Evolutionary conservation across 2,888 invertebrate genomes (phyloP), one percentile per base, ranked within the genome.

Genomic region (Notodonta dromedarius): DNA sequence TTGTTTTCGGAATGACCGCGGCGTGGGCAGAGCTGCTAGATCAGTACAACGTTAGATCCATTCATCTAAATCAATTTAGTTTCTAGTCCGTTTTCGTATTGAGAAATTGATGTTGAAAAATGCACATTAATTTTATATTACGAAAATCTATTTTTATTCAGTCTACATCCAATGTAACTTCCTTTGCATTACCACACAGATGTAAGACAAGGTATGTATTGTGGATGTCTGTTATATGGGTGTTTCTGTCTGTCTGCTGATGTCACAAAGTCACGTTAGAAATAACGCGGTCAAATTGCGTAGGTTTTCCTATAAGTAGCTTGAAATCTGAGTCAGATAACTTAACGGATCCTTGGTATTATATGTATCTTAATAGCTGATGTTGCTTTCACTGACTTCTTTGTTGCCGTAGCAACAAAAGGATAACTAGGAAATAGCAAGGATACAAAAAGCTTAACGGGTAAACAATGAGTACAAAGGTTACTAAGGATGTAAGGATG

Each of bases 41-140:
- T 46, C n/a, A n/a, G 46, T 46, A 53, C 69, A 69, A 62, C 56
- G 58, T 58, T 35, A 59, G 54, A 16, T 57, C 51, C 32, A 51
- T 61, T 59, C 44, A 51, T 60, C 57, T 55, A 16, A 59, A 57
- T 50, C 16, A 3, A 50, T 50, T 50, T 50, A 16, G 16, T 50
- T 16, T 50, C 50, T 50, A 16, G 50, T 14, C 2, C 16, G 16
- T 50, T 16, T 14, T 9, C 50, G 2, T 16, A 52, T 52, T 32
- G 52, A 32, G 52, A 52, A 32, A 52, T 52, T 5, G 52, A 52
- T 52, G 52, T 32, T 24, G 52, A 6, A 52, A 52, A 32, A 32
- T 13, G 32, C 13, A 16, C 52, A 12, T 50, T 16, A 46, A n/a
- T n/a, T 14, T 16, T 16, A 32, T 32, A 1, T 52, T 52, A 32